Evolutionary conservation across 1,140 invertebrate species (phyloP).

Genomic region (Trichoplusia ni): DNA sequence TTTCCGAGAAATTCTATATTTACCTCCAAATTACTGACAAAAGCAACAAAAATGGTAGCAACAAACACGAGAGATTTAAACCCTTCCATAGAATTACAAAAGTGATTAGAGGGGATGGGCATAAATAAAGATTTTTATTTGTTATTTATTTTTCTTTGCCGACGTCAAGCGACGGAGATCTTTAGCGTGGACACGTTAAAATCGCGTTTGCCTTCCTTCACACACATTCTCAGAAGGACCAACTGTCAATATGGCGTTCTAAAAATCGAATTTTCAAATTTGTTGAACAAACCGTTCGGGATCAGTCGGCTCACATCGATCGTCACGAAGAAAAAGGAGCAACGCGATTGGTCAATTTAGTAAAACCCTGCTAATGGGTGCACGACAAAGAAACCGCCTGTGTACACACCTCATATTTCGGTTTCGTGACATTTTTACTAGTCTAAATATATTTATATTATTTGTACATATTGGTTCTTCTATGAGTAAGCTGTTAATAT

Average conservation of each 20-base stretch:
- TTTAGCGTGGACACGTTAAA: constrained; percentile 61
- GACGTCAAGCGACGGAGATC: constrained; percentile 38
- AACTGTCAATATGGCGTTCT: constrained; percentile 55
- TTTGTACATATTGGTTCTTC: constrained; percentile 24
- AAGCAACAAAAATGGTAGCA: constrained; percentile 58
- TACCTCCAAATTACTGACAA: constrained; percentile 32
- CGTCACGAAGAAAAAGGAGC: constrained; percentile 55
- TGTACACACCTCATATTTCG: constrained; percentile 13
- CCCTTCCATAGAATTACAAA: constrained; percentile 63
- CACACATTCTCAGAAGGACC: constrained; percentile 63
- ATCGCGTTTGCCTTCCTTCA: constrained; percentile 46
- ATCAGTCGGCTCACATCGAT: constrained; percentile 37
- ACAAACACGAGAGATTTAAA: constrained; percentile 37
- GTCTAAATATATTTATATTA: constrained; percentile 26
- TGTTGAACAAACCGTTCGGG: constrained; percentile 47
- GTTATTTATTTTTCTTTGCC: constrained; percentile 62
- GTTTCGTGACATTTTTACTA: constrained; percentile 28
- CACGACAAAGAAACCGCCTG: constrained; percentile 46
- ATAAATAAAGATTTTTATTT: constrained; percentile 64
- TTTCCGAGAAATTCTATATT: constrained; percentile 32
- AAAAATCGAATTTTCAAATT: constrained; percentile 49
- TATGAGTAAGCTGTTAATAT: constrained; percentile 9
- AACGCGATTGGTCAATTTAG: constrained; percentile 41
- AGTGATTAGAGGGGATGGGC: constrained; percentile 54
- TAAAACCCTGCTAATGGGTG: constrained; percentile 54